Conservation (phyloP, 2,113 vertebrate species). For the Lagopus muta region DNA sequence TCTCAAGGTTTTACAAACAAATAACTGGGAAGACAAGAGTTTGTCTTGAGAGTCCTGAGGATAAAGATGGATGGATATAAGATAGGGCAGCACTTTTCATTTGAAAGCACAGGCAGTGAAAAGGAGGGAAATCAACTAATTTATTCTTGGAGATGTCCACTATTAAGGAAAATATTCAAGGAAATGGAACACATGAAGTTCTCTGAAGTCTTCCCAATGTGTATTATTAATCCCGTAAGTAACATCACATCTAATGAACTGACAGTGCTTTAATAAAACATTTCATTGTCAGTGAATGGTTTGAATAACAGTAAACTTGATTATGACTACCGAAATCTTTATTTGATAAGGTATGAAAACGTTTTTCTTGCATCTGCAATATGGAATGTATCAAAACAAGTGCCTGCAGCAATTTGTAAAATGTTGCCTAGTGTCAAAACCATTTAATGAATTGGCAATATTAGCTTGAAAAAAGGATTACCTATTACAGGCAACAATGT, state of each 20-base stretch:
- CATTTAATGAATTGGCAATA: background rate
- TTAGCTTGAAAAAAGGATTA: background rate
- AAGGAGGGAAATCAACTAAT: background rate
- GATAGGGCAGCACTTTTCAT: background rate
- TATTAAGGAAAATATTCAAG: background rate
- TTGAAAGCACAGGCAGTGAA: background rate
- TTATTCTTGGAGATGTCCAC: background rate
- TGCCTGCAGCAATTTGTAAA: background rate
- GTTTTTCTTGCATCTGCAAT: background rate
- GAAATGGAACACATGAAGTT: background rate
- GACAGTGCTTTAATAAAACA: background rate
- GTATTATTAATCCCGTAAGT: background rate
- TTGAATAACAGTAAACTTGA: background rate
- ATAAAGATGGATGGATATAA: background rate
- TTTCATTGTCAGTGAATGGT: background rate
- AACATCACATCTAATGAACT: background rate
- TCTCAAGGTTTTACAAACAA: background rate
- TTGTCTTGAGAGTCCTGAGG: background rate
- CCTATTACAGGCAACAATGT: background rate
- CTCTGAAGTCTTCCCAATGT: background rate
- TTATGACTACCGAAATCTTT: background rate
- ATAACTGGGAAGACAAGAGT: background rate
- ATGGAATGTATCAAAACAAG: background rate
- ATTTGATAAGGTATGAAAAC: background rate
- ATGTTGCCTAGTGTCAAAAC: background rate